Conservation (phyloP, 2,113 vertebrate species). For the Leptobrachium ailaonicum region DNA sequence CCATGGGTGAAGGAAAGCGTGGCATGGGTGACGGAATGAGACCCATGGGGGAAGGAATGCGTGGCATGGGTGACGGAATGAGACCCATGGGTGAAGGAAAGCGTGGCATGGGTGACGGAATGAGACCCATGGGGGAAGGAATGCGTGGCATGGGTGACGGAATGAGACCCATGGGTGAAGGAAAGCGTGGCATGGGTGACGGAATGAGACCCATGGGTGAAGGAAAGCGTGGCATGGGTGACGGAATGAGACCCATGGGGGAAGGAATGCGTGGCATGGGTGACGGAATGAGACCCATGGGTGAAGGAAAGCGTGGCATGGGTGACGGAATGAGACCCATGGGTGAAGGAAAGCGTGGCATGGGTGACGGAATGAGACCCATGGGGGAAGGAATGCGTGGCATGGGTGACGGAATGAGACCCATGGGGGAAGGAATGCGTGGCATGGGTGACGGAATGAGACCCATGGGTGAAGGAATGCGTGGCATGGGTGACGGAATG, state of each 20-base stretch:
- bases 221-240: not conserved
- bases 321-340: conserved; percentile 12
- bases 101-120: not conserved
- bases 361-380: not conserved
- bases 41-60: not conserved
- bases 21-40: not conserved
- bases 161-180: not conserved
- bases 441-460: not conserved
- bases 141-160: not conserved
- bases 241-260: conserved; percentile 1
- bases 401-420: too few species aligned
- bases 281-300: not conserved
- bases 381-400: too few species aligned
- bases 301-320: not conserved
- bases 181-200: not conserved
- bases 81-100: not conserved
- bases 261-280: not conserved
- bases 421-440: too few species aligned
- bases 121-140: conserved; percentile 2
- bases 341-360: not conserved
- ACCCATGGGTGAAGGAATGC: conserved; percentile 49
- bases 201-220: not conserved
- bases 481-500: conserved; percentile 49
- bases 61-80: not conserved
- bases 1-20: not conserved